Evolutionary conservation across 2,888 invertebrate species (phyloP).

Genomic region (Pyrgus malvae): DNA sequence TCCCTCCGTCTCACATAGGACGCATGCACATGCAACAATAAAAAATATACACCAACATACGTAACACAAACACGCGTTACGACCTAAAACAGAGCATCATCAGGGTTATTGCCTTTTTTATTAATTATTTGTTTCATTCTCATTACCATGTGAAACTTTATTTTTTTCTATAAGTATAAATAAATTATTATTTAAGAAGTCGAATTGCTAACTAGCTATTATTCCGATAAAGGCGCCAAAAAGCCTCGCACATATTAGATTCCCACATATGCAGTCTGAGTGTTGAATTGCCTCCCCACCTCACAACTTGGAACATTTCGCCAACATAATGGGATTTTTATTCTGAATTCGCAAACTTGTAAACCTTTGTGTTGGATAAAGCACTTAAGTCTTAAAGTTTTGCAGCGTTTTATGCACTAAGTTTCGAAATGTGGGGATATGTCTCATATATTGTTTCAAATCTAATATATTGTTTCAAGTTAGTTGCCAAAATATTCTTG

Average conservation of each 20-base stretch:
- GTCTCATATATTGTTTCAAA: background rate
- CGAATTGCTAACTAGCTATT: background rate
- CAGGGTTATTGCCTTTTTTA: too few relatives aligned
- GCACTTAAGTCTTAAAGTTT: constrained; percentile 12
- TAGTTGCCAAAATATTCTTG: background rate
- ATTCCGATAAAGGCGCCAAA: background rate
- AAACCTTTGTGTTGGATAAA: constrained; percentile 15
- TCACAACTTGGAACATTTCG: constrained; percentile 20
- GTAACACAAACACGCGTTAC: too few relatives aligned
- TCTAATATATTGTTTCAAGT: too few relatives aligned
- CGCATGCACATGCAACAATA: too few relatives aligned
- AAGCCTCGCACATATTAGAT: background rate
- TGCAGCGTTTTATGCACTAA: constrained; percentile 1
- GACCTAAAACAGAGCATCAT: too few relatives aligned
- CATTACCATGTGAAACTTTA: too few relatives aligned
- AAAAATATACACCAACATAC: too few relatives aligned
- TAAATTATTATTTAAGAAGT: background rate
- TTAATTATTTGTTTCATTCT: too few relatives aligned
- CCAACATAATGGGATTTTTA: constrained; percentile 24
- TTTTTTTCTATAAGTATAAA: too few relatives aligned
- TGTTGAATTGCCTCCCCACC: background rate
- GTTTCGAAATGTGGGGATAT: background rate
- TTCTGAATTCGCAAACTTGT: constrained; percentile 24
- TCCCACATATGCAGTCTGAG: background rate
- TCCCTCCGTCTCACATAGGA: too few relatives aligned